Evolutionary conservation across 2,113 vertebrate genomes (phyloP), one percentile per base, ranked within the genome.

Genomic region (Oreotragus oreotragus): DNA sequence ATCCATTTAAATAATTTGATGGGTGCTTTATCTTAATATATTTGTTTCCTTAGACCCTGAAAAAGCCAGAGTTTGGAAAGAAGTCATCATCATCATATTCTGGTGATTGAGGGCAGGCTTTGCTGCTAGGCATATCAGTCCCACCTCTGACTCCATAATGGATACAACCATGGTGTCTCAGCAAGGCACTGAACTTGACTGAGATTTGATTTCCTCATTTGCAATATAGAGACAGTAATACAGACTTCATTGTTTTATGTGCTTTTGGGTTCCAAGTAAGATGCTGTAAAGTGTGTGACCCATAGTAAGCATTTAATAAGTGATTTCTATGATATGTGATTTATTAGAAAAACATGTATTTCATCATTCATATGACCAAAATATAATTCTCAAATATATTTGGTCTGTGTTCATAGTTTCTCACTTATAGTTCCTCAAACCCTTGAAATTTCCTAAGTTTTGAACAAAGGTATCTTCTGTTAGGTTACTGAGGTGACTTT

Each of bases 1-100:
- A 94, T 89, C 11, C 33, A 90, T 39, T 94, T 92, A 88, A 86
- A 88, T 86, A 84, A 88, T 88, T 94, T 77, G 57, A 47, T 96
- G 62, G 70, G 8, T 53, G 73, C 55, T 51, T 92, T 17, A 96
- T 84, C 51, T 88, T 58, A 77, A 73, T 43, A 55, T 81, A 25
- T 64, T 83, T 88, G 43, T 79, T 91, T 90, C 83, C 57, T 93
- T 94, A 30, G n/a, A 84, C 49, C 17, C 36, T 43, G 7, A 66
- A 73, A 76, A 94, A 89, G 58, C 47, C 19, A 62, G 0, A 83
- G 57, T 70, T 86, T 95, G 76, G 39, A 47, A 96, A 88, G 73
- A 62, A 36, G 30, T 73, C 73, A 21, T 90, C 36, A 10, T 58
- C 70, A 25, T 90, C 43, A 10, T 7, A 33, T 57, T 47, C 13